Conservation (phyloP, 2,113 vertebrate genomes). For the Bos javanicus region DNA sequence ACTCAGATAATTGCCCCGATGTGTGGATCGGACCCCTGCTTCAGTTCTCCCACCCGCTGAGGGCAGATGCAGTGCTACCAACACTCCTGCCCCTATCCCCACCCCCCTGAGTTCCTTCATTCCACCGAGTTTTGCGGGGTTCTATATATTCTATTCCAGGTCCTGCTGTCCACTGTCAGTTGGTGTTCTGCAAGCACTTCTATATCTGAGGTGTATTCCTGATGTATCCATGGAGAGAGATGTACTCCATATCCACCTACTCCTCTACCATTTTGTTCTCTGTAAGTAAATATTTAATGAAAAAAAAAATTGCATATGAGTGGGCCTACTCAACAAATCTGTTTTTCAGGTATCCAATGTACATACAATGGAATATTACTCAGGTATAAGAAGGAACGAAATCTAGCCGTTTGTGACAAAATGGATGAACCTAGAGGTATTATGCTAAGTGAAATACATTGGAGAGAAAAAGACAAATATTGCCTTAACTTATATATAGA, state of each 20-base stretch:
- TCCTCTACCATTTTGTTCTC: background rate
- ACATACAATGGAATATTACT: background rate
- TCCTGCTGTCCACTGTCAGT: background rate
- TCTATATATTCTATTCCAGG: background rate
- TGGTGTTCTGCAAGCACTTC: background rate
- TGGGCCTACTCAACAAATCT: background rate
- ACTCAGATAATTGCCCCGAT: background rate
- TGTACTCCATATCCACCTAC: background rate
- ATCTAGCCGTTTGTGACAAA: background rate
- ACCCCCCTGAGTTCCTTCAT: background rate
- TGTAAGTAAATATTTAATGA: background rate
- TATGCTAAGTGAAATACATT: background rate
- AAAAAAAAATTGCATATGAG: background rate
- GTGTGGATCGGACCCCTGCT: background rate
- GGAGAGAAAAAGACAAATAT: background rate
- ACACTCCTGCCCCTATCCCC: background rate
- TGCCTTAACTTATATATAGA: background rate
- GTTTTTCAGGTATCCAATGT: background rate
- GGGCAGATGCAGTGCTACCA: background rate
- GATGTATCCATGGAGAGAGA: background rate
- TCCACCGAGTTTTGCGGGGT: rapidly evolving
- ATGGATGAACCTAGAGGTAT: background rate
- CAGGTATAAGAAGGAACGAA: background rate
- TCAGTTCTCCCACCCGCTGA: background rate
- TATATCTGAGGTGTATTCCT: background rate